Base-by-base conservation (phyloP, 2,113 vertebrate genomes). In the Chaenocephalus aceratus region DNA sequence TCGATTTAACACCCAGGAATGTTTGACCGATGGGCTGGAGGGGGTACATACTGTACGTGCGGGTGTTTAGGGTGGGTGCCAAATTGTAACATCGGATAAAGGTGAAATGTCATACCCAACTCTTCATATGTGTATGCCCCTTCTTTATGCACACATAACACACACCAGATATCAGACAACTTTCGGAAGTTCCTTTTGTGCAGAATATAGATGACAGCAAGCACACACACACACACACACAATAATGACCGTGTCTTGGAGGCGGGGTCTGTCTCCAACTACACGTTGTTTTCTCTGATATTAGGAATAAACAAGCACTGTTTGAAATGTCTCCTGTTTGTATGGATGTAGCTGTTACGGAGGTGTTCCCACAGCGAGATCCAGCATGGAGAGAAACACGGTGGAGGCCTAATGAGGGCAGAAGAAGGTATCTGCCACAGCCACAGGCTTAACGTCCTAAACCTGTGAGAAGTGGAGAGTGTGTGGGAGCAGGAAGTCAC, bases 321-420 rank as follows among this genome's bases (percentile, higher is more conserved):
- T 53, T 71, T 83, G 57, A 26, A 23, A 78, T 72, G 4, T 69
- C 16, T 53, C 14, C 58, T 2, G 49, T 68, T 72, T 75, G 26
- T 64, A 23, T 45, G 58, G 54, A 46, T 70, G 59, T 73, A 84
- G 79, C 79, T 79, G 65, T 83, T 79, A 77, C 6, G 54, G 69
- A 51, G 58, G 54, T 48, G 74, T 85, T 75, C 72, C 82, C 71
- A 74, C 78, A 56, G 44, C 53, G 26, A 14, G 30, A 72, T 63
- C 44, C 64, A 71, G 18, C 80, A 62, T 10, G 18, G 60, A 72
- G 54, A 70, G 46, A 76, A 69, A 78, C 75, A 72, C 66, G 68
- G 49, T 6, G 36, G 61, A 56, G 52, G 69, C 71, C 72, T 86
- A 84, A 90, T 80, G 73, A 86, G 73, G 48, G 66, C 65, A 89